These are phyloP conservation scores for Diacarnus erythraeanus DNA, from an alignment of 37 sponge, comb jelly and placozoan genomes.

Conservation along the genomic window DNA sequence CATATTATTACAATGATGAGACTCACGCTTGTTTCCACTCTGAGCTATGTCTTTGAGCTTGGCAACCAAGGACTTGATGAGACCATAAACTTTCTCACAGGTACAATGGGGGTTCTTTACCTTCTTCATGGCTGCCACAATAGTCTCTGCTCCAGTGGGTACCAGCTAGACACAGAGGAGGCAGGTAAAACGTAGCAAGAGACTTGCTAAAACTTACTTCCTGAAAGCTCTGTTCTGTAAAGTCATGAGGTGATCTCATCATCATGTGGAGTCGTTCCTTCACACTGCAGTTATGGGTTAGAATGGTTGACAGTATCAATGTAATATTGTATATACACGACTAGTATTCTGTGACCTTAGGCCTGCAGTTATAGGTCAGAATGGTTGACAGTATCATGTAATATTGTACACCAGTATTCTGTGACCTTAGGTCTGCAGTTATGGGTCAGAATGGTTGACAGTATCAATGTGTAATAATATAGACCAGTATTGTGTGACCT, in stretches of 20 bases:
- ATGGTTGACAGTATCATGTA: no score
- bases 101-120: slow-evolving; percentile 65
- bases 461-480: no score
- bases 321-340: no score
- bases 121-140: slow-evolving; percentile 57
- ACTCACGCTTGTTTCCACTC: neutral
- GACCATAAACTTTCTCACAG: slow-evolving; percentile 51
- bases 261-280: slow-evolving; percentile 49
- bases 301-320: no score
- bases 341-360: no score
- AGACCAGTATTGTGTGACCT: no score
- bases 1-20: no score
- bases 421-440: no score
- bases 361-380: no score
- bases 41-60: slow-evolving; percentile 25
- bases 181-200: neutral
- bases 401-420: no score
- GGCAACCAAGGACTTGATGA: slow-evolving; percentile 23
- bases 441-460: no score
- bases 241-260: slow-evolving; percentile 33
- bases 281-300: slow-evolving; percentile 29
- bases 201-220: slow-evolving; percentile 19
- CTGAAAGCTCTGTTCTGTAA: slow-evolving; percentile 26
- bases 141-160: slow-evolving; percentile 59
- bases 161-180: slow-evolving; percentile 56